Conservation (phyloP, 2,888 invertebrate species). For the Lycia hirtaria region DNA sequence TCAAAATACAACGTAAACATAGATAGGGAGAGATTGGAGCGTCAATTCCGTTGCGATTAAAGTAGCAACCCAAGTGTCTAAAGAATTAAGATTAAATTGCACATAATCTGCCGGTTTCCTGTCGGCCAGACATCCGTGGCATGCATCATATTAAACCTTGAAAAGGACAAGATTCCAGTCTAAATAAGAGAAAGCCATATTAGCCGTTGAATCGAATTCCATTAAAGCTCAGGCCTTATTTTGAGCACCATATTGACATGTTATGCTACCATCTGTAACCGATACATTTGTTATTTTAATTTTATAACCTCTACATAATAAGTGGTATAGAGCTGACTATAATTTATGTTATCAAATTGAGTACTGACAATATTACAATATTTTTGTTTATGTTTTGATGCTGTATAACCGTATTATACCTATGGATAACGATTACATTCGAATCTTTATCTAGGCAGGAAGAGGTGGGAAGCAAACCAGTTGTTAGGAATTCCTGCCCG, state of each 20-base stretch:
- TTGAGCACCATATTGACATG: neutral
- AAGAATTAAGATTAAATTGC: conserved; percentile 23
- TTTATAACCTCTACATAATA: neutral
- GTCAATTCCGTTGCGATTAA: neutral
- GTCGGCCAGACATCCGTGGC: conserved; percentile 30
- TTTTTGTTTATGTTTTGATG: conserved; percentile 4
- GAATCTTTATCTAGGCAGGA: conserved; percentile 54
- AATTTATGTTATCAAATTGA: conserved; percentile 1
- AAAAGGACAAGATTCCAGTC: conserved; percentile 24
- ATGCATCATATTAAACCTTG: conserved; percentile 17
- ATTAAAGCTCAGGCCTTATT: neutral
- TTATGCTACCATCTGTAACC: neutral
- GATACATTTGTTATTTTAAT: neutral
- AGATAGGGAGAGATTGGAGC: neutral
- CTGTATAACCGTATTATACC: conserved; percentile 9
- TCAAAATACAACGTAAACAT: neutral
- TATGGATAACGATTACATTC: conserved; percentile 23
- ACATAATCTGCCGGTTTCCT: conserved; percentile 32
- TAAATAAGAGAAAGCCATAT: conserved; percentile 24
- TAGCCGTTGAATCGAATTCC: conserved; percentile 8
- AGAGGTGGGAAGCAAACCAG: conserved; percentile 50
- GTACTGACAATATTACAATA: conserved; percentile 11
- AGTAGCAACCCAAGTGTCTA: neutral
- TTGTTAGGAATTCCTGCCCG: conserved; percentile 45
- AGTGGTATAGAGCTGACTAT: neutral